Conservation (phyloP, 2,797 vertebrate genomes). For the Spea hammondii region DNA sequence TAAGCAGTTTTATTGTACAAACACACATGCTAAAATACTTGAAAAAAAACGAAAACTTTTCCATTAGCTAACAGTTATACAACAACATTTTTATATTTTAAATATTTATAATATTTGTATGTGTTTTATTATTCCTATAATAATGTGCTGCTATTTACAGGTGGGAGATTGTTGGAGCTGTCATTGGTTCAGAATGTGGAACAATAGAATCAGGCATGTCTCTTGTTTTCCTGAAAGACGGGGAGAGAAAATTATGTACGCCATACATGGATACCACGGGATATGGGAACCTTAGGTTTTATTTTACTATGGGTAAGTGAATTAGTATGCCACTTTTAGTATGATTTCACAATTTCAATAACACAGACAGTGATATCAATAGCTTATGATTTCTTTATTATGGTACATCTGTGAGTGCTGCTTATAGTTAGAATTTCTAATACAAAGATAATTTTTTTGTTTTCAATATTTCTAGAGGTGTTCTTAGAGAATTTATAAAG, state of each 20-base stretch:
- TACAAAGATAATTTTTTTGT: no score
- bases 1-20: no score
- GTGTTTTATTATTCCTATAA: not conserved
- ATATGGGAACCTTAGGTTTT: slow-evolving; percentile 92
- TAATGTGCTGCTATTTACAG: slow-evolving; percentile 64
- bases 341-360: not conserved
- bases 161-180: slow-evolving; percentile 87
- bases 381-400: no score
- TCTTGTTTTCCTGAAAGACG: slow-evolving; percentile 85
- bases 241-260: slow-evolving; percentile 87
- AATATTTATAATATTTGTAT: no score
- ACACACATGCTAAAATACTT: no score
- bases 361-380: not conserved
- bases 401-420: no score
- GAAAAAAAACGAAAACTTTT: no score
- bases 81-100: no score
- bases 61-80: no score
- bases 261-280: slow-evolving; percentile 89
- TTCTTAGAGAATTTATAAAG: no score
- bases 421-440: no score
- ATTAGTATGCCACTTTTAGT: not conserved
- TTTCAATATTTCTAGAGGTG: no score
- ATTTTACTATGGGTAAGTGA: slow-evolving; percentile 88
- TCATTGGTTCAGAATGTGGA: slow-evolving; percentile 86
- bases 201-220: slow-evolving; percentile 88